Base-by-base conservation (phyloP, 2,888 invertebrate species). In the Eremobia ochroleuca region DNA sequence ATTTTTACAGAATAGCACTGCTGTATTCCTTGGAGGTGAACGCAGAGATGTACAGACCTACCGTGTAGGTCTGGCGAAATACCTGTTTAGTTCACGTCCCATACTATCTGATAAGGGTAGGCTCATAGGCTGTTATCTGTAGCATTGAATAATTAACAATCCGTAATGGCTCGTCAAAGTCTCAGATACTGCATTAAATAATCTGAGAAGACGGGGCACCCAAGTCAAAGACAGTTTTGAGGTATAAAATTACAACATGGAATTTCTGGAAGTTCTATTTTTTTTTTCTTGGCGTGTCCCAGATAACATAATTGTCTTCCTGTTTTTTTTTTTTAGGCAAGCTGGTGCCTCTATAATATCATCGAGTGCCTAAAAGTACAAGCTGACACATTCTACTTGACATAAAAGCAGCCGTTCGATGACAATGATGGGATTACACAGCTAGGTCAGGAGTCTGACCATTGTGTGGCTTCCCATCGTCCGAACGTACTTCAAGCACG, bases 391-490 rank as follows among this genome's bases (percentile, higher is more conserved):
- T 69, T 58, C 34, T 72, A 66, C 59, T 46, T 62, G 66, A 62
- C 86, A 82, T 67, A 55, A 66, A 83, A 59, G 21, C 43, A 64
- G 72, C 59, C 61, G 77, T 83, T 83, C 80, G 81, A 88, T 81
- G 67, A 76, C 82, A 82, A 55, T 82, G 85, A 87, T 88, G 66
- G 78, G 83, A 86, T 90, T 85, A 89, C 66, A 77, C 64, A 69
- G 87, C 86, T 86, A 89, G 90, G 91, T 88, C 91, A 84, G 49
- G 55, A 71, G 78, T 77, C 77, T 75, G 67, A 46, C 76, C 73
- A 76, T 88, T 87, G 81, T 84, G 62, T 31, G 90, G 90, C 86
- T 91, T 91, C 90, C 71, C n/a, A 79, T 68, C 84, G 49, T 68
- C 72, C 72, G 58, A 73, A 77, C 58, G 67, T 73, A 71, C 87